These are phyloP conservation scores for Hydractinia symbiolongicarpus DNA, from an alignment of 30 jellyfish, hydroid and myxozoan genomes.

Conservation along the genomic window DNA sequence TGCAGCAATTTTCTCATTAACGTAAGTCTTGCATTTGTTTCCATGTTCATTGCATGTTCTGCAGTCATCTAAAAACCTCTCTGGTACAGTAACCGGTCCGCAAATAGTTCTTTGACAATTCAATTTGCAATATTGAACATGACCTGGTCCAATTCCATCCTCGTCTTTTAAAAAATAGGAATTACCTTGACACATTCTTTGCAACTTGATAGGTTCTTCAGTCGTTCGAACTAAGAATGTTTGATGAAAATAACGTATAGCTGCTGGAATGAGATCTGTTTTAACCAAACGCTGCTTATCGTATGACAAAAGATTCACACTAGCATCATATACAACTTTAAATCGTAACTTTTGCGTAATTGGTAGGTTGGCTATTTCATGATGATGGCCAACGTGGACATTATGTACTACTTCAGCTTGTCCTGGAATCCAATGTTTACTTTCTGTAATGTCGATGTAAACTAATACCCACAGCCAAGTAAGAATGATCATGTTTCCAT, in stretches of 20 bases:
- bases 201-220: constrained; percentile 54
- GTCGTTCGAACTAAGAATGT: constrained; percentile 56
- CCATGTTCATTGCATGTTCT: constrained; percentile 77
- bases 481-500: too few relatives aligned
- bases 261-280: constrained; percentile 68
- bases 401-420: constrained; percentile 70
- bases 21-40: constrained; percentile 37
- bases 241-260: constrained; percentile 63
- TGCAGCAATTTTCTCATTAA: constrained; percentile 20
- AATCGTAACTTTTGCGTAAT: constrained; percentile 60
- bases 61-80: constrained; percentile 63
- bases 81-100: constrained; percentile 87
- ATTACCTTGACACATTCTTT: constrained; percentile 78
- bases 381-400: constrained; percentile 67
- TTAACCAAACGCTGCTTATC: constrained; percentile 52
- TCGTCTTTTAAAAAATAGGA: constrained; percentile 62
- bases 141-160: constrained; percentile 55
- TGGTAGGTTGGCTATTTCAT: constrained; percentile 38
- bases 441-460: background rate
- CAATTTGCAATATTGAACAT: constrained; percentile 70
- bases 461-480: too few relatives aligned
- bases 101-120: constrained; percentile 57
- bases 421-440: constrained; percentile 76
- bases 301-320: constrained; percentile 41
- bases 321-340: constrained; percentile 52